phyloP scores from a whole-genome alignment of 1,140 invertebrate species.

The Pentalonia nigronervosa region DNA sequence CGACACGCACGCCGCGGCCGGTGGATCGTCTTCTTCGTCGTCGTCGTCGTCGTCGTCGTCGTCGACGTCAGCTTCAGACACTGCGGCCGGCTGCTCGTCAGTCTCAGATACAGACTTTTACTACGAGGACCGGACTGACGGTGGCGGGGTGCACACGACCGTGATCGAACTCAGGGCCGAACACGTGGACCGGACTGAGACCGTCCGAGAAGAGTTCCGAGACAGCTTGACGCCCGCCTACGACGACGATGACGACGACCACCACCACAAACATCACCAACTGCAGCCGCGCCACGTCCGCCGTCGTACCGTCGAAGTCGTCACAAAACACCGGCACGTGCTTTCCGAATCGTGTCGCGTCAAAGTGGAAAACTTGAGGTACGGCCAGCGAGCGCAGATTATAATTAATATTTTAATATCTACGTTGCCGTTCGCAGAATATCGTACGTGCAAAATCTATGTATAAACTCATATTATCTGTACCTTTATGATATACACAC shows the following conservation, averaged over 20 bases:
- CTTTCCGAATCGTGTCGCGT: conserved; percentile 49
- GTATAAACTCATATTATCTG: neutral
- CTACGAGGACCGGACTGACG: conserved; percentile 23
- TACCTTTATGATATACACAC: neutral
- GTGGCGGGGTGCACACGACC: neutral
- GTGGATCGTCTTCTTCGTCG: neutral
- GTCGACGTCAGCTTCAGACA: neutral
- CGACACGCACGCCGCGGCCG: too few species aligned
- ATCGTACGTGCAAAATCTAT: neutral
- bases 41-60: neutral
- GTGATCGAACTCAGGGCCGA: conserved; percentile 31
- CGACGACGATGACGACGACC: neutral
- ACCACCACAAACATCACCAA: too few species aligned
- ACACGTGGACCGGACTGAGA: neutral
- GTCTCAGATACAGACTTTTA: conserved; percentile 49
- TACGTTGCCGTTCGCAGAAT: neutral
- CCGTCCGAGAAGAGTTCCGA: neutral
- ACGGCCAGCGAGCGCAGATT: neutral
- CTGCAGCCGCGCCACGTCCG: neutral
- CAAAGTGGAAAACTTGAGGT: conserved; percentile 50
- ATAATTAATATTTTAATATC: neutral
- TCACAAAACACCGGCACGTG: conserved; percentile 45
- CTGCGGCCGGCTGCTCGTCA: conserved; percentile 41
- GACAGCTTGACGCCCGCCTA: neutral
- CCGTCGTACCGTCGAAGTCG: neutral